These are phyloP conservation scores for Hafferia zeledoni DNA, from an alignment of 2,797 vertebrate species.

Conservation along the genomic window DNA sequence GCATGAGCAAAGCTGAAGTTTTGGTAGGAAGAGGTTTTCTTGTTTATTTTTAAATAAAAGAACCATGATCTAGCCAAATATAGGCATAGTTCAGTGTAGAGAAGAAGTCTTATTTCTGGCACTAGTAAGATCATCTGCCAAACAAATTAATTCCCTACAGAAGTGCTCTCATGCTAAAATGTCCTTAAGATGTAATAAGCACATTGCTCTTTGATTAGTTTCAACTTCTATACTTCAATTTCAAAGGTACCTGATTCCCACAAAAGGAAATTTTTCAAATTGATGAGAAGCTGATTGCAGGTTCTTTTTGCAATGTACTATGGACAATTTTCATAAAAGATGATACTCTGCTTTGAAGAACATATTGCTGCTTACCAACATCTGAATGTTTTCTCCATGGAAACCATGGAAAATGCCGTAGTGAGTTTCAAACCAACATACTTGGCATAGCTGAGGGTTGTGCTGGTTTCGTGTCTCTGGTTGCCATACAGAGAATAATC, in stretches of 20 bases:
- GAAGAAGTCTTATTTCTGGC: background rate
- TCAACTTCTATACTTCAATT: background rate
- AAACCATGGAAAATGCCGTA: background rate
- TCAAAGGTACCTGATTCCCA: background rate
- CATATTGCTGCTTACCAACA: background rate
- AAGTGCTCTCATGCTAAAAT: background rate
- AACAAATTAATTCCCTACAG: background rate
- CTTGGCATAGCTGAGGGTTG: background rate
- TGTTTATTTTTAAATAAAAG: background rate
- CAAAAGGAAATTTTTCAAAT: background rate
- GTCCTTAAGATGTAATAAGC: background rate
- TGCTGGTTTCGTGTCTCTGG: background rate
- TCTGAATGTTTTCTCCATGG: background rate
- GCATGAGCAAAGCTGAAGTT: background rate
- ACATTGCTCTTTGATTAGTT: background rate
- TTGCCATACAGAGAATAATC: background rate
- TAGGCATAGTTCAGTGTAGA: background rate
- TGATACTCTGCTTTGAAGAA: background rate
- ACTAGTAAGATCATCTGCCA: background rate
- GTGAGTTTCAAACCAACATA: background rate
- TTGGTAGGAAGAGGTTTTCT: background rate
- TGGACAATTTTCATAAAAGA: background rate
- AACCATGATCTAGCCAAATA: background rate
- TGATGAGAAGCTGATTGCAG: background rate
- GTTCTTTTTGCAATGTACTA: background rate